Conservation (phyloP, 1,140 invertebrate genomes). For the Medauroidea extradentata region DNA sequence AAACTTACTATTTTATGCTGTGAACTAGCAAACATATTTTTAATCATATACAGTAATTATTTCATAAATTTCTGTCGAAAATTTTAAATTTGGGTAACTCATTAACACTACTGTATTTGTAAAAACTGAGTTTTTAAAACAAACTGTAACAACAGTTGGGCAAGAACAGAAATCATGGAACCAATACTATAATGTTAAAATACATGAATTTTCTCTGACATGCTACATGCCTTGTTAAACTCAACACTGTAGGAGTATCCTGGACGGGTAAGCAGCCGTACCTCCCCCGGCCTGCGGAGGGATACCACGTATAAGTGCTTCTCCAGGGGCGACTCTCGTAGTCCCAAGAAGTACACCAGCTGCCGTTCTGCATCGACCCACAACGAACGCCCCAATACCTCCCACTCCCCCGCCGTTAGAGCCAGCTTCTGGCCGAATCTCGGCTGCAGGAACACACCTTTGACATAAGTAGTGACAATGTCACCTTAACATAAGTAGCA, state of each 20-base stretch:
- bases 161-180: too few species aligned
- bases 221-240: slow-evolving; percentile 62
- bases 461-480: background rate
- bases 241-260: slow-evolving; percentile 75
- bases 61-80: too few species aligned
- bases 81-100: too few species aligned
- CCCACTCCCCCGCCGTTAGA: slow-evolving; percentile 78
- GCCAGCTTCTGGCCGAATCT: slow-evolving; percentile 60
- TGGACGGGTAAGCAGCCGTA: slow-evolving; percentile 64
- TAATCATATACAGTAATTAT: too few species aligned
- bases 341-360: slow-evolving; percentile 76
- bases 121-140: too few species aligned
- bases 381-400: slow-evolving; percentile 68
- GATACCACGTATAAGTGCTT: slow-evolving; percentile 80
- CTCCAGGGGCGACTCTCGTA: slow-evolving; percentile 75
- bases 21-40: too few species aligned
- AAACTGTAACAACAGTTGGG: too few species aligned
- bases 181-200: too few species aligned
- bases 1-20: too few species aligned
- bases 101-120: too few species aligned
- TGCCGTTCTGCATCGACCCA: slow-evolving; percentile 70
- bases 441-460: slow-evolving; percentile 49
- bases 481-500: too few species aligned
- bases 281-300: slow-evolving; percentile 57
- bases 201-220: too few species aligned